Evolutionary conservation across 2,888 invertebrate species (phyloP).

Genomic region (Pachydiplax longipennis): DNA sequence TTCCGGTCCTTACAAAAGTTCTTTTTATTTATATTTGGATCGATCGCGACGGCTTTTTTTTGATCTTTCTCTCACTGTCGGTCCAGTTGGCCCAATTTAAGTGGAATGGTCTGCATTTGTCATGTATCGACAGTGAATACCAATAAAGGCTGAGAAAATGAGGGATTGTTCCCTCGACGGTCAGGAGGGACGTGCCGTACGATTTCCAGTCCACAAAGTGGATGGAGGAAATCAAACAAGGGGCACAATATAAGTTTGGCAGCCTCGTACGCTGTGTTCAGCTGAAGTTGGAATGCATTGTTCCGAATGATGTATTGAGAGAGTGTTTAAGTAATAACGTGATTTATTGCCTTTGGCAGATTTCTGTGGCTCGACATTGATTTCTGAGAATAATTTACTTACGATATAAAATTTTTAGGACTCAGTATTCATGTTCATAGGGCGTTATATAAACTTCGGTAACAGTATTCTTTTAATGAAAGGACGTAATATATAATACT

Average conservation of each 20-base stretch:
- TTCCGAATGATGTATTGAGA: background rate
- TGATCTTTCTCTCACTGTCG: background rate
- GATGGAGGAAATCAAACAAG: slow-evolving; percentile 19
- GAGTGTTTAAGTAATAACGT: background rate
- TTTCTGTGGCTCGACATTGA: background rate
- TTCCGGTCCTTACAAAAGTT: background rate
- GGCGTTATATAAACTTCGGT: too few relatives aligned
- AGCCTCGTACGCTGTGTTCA: background rate
- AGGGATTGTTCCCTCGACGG: slow-evolving; percentile 24
- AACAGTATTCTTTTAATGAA: too few relatives aligned
- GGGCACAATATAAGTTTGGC: slow-evolving; percentile 6
- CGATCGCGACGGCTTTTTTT: background rate
- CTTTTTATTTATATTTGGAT: background rate
- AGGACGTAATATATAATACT: too few relatives aligned
- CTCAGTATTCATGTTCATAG: too few relatives aligned
- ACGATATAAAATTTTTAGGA: too few relatives aligned
- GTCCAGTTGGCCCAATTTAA: background rate
- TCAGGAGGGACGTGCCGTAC: background rate
- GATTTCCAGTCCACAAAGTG: background rate
- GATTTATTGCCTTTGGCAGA: background rate
- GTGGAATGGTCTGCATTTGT: background rate
- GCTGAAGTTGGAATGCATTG: background rate
- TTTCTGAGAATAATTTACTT: background rate
- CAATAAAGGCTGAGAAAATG: slow-evolving; percentile 32
- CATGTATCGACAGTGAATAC: slow-evolving; percentile 35